Evolutionary conservation across 2,888 invertebrate genomes (phyloP), one percentile per base, ranked within the genome.

Genomic region (Clitarchus hookeri): DNA sequence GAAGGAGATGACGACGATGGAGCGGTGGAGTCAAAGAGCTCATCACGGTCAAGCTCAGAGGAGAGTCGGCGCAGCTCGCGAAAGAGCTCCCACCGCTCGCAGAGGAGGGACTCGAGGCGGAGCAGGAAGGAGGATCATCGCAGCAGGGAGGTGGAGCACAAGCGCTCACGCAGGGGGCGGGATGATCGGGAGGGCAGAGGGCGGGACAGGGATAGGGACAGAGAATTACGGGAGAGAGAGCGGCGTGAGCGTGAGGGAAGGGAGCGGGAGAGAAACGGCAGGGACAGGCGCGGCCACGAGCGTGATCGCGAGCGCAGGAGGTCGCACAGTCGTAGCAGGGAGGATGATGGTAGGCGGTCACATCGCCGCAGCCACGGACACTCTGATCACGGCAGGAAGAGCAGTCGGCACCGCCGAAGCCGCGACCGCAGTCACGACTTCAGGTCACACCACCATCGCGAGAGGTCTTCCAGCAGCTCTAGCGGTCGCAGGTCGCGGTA

Each of bases 401-500:
- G 83, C 44, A 85, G 86, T 84, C 44, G 85, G 26, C 85, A 84
- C 36, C 54, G 84, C 25, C 84, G 77, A 8, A 79, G 54, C 19
- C 85, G 79, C 25, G 36, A 82, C 23, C 84, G 77, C 23, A 79
- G 54, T 44, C 85, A 80, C 25, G 36, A 82, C 23, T 78, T 44
- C 23, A 79, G 54, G 6, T 80, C 79, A 26, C 84, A 77, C 25
- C 87, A 78, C 11, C 84, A 84, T 25, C 25, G 87, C 25, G 65
- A 84, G 85, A 78, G 85, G n/a, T 87, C 87, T 3, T 87, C 87
- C 44, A 84, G 84, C 48, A 86, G 87, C 83, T 87, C 86, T 65
- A 83, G 84, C 77, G 87, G 88, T 86, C 87, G 86, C 86, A 87
- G 87, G 87, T 86, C 87, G 80, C 85, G 87, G 48, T 87, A 87